phyloP scores from a whole-genome alignment of 2,113 vertebrate species.

The Xyrauchen texanus region DNA sequence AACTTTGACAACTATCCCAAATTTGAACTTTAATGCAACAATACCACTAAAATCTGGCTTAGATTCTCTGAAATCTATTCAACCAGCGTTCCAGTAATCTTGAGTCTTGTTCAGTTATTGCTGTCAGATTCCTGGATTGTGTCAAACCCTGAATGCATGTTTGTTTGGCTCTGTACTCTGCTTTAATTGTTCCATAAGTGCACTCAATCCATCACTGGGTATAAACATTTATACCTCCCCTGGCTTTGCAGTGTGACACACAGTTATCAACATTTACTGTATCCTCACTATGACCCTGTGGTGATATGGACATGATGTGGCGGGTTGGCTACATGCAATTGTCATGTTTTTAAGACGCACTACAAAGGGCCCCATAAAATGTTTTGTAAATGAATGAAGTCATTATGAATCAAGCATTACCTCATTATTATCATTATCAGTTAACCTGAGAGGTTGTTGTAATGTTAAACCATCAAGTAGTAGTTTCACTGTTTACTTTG shows the following conservation, averaged over 20 bases:
- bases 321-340: conserved; percentile 5
- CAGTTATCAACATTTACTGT: conserved; percentile 12
- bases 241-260: conserved; percentile 24
- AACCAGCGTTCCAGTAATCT: conserved; percentile 32
- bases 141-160: conserved; percentile 56
- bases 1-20: neutral
- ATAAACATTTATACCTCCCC: conserved; percentile 47
- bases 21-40: neutral
- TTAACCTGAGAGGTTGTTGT: neutral
- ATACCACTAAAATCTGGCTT: neutral
- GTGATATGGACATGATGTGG: neutral
- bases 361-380: conserved; percentile 7
- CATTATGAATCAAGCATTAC: conserved; percentile 2
- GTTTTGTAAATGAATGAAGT: conserved; percentile 16
- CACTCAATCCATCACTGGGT: conserved; percentile 42
- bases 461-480: neutral
- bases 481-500: neutral
- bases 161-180: conserved; percentile 63
- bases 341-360: conserved; percentile 26
- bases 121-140: conserved; percentile 46
- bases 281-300: conserved; percentile 5
- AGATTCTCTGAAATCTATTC: conserved; percentile 17
- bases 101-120: conserved; percentile 51
- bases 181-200: conserved; percentile 47
- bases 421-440: neutral